Evolutionary conservation across 2,113 vertebrate genomes (phyloP).

Genomic region (Oryzias curvinotus): DNA sequence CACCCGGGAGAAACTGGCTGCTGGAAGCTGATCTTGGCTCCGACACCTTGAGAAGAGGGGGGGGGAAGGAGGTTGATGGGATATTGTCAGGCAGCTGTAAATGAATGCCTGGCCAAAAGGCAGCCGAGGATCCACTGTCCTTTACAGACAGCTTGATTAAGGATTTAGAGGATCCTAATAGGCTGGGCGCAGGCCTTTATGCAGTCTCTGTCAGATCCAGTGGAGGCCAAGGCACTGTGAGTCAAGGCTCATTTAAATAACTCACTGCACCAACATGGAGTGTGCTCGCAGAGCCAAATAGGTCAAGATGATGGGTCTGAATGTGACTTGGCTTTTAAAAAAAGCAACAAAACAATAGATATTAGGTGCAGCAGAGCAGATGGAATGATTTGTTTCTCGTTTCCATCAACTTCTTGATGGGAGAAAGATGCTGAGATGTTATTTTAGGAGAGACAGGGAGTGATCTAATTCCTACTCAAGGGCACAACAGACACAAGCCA

Average conservation of each 20-base stretch:
- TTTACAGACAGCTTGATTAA: constrained; percentile 61
- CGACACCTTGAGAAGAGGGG: constrained; percentile 32
- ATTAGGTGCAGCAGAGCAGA: constrained; percentile 42
- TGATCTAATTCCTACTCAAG: constrained; percentile 59
- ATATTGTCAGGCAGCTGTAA: constrained; percentile 45
- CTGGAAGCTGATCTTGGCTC: constrained; percentile 33
- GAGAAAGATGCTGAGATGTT: constrained; percentile 50
- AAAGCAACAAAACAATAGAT: constrained; percentile 3
- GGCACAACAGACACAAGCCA: constrained; percentile 46
- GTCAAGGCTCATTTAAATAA: constrained; percentile 75
- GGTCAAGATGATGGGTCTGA: constrained; percentile 52
- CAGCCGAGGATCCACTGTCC: constrained; percentile 40
- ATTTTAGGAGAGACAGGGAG: constrained; percentile 45
- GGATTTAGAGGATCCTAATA: constrained; percentile 59
- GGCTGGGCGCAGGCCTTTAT: constrained; percentile 49
- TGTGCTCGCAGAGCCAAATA: constrained; percentile 60
- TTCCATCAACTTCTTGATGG: constrained; percentile 39
- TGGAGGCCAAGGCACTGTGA: constrained; percentile 60
- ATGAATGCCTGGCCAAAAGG: constrained; percentile 35
- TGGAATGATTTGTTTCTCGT: constrained; percentile 47
- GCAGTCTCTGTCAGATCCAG: constrained; percentile 55
- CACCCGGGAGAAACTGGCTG: constrained; percentile 40
- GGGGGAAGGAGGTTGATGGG: constrained; percentile 48
- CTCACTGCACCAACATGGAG: constrained; percentile 64
- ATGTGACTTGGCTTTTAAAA: constrained; percentile 31